Evolutionary conservation across 2,888 invertebrate species (phyloP), one percentile per base, ranked within the genome.

Genomic region (Andrena haemorrhoa): DNA sequence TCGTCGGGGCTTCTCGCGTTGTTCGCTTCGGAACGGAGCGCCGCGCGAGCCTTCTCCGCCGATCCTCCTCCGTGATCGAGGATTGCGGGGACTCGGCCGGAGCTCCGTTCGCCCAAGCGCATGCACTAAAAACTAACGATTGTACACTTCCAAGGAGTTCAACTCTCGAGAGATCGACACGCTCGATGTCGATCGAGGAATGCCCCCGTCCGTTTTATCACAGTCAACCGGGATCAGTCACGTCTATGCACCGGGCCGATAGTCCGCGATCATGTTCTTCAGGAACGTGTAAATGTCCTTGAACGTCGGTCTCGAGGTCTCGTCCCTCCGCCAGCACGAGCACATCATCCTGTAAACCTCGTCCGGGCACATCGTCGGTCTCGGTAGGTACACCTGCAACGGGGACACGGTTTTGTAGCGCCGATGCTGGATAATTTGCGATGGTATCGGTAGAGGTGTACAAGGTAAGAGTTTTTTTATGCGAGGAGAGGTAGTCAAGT

Each of bases 301-400:
- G 92, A 96, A 96, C 23, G 95, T 95, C 58, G 96, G 96, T 87
- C 96, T 93, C 70, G 94, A 93, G 51, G 94, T 93, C 88, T 96
- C 95, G 91, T 96, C 95, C 88, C 95, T 93, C 89, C 94, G 95
- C 96, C 96, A 96, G 91, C 96, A 97, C 89, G 96, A 95, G 91
- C 96, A 95, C 96, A 97, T 96, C 85, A 97, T 94, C 86, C 96
- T 95, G 94, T 97, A 97, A 65, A 97, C 96, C 88, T 96, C 96
- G 23, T 96, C 95, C 16, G 97, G 96, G 93, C 97, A 97, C 82
- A 97, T 96, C 70, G 95, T 95, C 58, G 97, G 97, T 89, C 96
- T 96, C 88, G 97, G 97, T 94, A 97, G 95, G 86, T 96, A 93
- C 68, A 95, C 93, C 94, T 95, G 60, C 7, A 64, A 53, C 1